Conservation (phyloP, 2,888 invertebrate species). For the Sinhomidia bicolor region DNA sequence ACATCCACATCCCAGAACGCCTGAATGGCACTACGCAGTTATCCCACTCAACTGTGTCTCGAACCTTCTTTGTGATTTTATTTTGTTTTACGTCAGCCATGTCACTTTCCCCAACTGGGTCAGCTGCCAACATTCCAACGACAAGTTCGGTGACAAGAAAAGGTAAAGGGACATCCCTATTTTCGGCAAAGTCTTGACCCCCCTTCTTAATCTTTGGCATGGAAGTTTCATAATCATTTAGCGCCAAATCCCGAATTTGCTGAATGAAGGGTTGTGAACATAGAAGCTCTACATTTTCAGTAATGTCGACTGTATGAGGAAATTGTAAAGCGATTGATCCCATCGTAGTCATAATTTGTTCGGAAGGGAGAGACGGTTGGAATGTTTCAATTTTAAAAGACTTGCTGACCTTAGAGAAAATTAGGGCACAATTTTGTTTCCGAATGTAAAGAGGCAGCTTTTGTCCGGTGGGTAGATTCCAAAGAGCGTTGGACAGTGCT, state of each 20-base stretch:
- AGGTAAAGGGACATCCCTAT: conserved; percentile 23
- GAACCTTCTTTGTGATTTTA: conserved; percentile 28
- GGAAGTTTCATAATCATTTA: background rate
- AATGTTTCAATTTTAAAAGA: background rate
- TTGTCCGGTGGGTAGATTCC: background rate
- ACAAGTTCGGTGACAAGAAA: conserved; percentile 17
- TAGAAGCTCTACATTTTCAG: background rate
- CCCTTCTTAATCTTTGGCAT: background rate
- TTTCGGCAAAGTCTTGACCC: background rate
- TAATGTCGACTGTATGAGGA: conserved; percentile 2
- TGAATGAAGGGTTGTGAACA: background rate
- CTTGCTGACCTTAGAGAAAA: background rate
- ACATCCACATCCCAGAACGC: conserved; percentile 60
- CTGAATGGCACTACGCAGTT: conserved; percentile 27
- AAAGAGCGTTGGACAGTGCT: background rate
- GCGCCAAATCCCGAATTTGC: conserved; percentile 40
- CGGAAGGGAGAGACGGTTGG: background rate
- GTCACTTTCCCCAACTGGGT: background rate
- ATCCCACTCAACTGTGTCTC: conserved; percentile 32
- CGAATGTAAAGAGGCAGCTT: conserved; percentile 37
- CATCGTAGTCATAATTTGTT: conserved; percentile 19
- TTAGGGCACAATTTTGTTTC: conserved; percentile 12
- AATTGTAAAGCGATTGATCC: background rate
- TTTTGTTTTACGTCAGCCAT: background rate
- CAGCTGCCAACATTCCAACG: background rate